Conservation (phyloP, 2,797 vertebrate species). For the Notolabrus celidotus region DNA sequence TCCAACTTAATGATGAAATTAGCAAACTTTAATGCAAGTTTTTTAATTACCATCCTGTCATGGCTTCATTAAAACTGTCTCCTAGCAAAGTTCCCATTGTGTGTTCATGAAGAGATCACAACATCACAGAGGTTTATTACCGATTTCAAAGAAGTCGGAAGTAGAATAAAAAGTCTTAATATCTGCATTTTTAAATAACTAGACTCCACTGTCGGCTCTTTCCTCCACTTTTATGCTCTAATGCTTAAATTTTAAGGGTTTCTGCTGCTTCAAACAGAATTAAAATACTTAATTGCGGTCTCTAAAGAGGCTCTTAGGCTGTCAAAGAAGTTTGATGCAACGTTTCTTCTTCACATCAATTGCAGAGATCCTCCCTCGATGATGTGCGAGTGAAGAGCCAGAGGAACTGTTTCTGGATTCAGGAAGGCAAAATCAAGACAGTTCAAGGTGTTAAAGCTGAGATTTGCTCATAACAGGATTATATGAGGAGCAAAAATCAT, state of each 20-base stretch:
- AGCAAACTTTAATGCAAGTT: constrained; percentile 28
- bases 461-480: background rate
- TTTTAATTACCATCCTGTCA: constrained; percentile 37
- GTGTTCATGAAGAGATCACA: background rate
- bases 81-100: background rate
- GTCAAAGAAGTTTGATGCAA: constrained; percentile 10
- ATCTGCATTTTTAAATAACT: background rate
- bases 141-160: background rate
- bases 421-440: background rate
- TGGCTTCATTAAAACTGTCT: constrained; percentile 21
- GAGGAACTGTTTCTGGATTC: background rate
- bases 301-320: background rate
- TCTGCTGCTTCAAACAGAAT: constrained; percentile 32
- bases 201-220: background rate
- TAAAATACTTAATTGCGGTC: constrained; percentile 1
- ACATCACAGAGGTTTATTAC: background rate
- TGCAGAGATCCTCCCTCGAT: background rate
- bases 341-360: constrained; percentile 17
- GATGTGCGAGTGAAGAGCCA: background rate
- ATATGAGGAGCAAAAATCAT: background rate
- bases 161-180: background rate
- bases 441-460: background rate
- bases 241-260: background rate
- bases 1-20: constrained; percentile 44
- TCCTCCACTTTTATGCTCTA: background rate